Evolutionary conservation across 2,113 vertebrate genomes (phyloP).

Genomic region (Natator depressus): DNA sequence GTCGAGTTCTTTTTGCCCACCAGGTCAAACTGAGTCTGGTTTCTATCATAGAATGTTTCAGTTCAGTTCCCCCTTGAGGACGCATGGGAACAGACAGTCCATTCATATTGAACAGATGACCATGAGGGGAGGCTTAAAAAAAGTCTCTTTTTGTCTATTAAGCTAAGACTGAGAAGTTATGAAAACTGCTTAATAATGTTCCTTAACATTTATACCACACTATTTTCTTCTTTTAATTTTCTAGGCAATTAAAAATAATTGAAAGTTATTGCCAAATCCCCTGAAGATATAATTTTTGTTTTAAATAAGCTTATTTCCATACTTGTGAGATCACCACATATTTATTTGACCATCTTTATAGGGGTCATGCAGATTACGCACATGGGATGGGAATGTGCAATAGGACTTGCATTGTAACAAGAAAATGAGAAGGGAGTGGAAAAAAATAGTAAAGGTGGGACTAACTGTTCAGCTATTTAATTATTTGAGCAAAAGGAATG

Average conservation of each 20-base stretch:
- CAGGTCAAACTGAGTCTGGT: slow-evolving; percentile 66
- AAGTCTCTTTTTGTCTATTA: slow-evolving; percentile 56
- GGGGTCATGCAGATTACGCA: slow-evolving; percentile 54
- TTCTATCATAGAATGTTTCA: slow-evolving; percentile 57
- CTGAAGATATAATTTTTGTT: slow-evolving; percentile 71
- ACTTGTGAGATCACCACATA: slow-evolving; percentile 70
- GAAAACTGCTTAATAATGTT: slow-evolving; percentile 65
- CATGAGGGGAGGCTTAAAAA: slow-evolving; percentile 5
- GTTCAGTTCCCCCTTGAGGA: slow-evolving; percentile 65
- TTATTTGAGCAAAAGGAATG: not conserved
- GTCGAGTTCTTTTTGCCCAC: slow-evolving; percentile 33
- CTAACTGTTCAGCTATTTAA: not conserved
- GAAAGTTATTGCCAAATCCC: slow-evolving; percentile 73
- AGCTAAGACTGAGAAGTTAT: slow-evolving; percentile 59
- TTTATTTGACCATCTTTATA: slow-evolving; percentile 74
- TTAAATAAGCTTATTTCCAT: slow-evolving; percentile 68
- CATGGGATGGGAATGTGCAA: slow-evolving; percentile 29
- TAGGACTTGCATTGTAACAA: slow-evolving; percentile 51
- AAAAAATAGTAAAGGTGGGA: fast-evolving
- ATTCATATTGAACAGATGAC: slow-evolving; percentile 71
- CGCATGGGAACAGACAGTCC: slow-evolving; percentile 65
- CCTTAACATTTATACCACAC: slow-evolving; percentile 60
- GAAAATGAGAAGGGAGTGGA: slow-evolving; percentile 1
- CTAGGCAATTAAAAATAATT: slow-evolving; percentile 78
- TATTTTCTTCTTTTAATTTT: slow-evolving; percentile 74